These are phyloP conservation scores for Pelusios castaneus DNA, from an alignment of 2,113 vertebrate genomes.

Conservation along the genomic window DNA sequence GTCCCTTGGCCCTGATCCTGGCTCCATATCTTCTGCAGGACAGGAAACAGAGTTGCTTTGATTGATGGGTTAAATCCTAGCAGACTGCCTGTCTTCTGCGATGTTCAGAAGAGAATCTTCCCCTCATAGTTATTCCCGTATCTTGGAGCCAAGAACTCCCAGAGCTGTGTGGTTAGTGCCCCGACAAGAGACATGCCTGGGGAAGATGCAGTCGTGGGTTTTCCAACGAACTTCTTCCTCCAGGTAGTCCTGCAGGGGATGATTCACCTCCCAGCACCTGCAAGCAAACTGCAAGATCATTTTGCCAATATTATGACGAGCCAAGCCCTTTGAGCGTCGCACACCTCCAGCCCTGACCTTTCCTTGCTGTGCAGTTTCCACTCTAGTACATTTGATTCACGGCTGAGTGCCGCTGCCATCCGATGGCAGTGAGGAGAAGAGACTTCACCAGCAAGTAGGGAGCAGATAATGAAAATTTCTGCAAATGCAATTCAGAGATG, in stretches of 20 bases:
- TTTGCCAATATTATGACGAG: not conserved
- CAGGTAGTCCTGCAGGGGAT: not conserved
- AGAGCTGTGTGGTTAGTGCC: too few species aligned
- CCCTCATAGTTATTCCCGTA: not conserved
- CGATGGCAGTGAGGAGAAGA: not conserved
- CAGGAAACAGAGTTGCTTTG: not conserved
- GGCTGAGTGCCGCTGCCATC: not conserved
- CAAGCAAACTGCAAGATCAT: not conserved
- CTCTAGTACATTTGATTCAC: not conserved
- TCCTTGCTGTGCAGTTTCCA: not conserved
- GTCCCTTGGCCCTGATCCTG: not conserved
- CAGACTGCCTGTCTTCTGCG: too few species aligned
- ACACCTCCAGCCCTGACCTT: not conserved
- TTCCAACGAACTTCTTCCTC: not conserved
- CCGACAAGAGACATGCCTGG: too few species aligned
- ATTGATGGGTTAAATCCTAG: not conserved
- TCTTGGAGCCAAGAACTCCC: too few species aligned
- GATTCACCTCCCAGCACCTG: not conserved
- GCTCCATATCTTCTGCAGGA: not conserved
- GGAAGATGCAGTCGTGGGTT: not conserved
- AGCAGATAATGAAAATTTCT: not conserved
- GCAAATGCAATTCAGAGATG: not conserved
- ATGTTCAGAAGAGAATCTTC: not conserved
- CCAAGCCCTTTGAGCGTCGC: not conserved
- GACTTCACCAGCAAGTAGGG: not conserved